Percentiles rank a stretch among this genome's conserved stretches.
Conservation (phyloP, 2,888 invertebrate genomes). For the Parochlus steinenii region DNA sequence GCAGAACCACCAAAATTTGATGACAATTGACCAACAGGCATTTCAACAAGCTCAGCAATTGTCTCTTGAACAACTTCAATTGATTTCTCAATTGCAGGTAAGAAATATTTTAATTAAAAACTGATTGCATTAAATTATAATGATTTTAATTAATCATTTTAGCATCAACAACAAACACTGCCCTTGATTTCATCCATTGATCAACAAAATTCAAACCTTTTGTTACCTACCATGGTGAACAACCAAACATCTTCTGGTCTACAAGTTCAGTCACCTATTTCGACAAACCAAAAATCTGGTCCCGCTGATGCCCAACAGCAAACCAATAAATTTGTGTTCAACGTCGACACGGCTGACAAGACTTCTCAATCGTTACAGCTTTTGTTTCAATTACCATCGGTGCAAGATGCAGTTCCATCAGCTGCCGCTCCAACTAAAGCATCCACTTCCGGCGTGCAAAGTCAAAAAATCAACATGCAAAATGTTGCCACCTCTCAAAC, state of each 20-base stretch:
- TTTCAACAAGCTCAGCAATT: conserved; percentile 31
- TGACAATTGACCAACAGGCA: conserved; percentile 17
- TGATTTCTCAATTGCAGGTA: conserved; percentile 29
- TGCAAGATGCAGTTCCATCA: too few species aligned
- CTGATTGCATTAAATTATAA: not conserved
- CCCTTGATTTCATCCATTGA: conserved; percentile 10
- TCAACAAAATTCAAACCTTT: conserved; percentile 7
- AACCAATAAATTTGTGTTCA: conserved; percentile 29
- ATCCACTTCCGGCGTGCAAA: too few species aligned
- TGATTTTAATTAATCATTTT: not conserved
- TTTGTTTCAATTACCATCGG: conserved; percentile 27
- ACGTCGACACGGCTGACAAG: conserved; percentile 28
- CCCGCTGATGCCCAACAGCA: conserved; percentile 22
- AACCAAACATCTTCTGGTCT: too few species aligned
- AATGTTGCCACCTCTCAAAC: conserved; percentile 11
- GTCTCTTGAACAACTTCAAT: conserved; percentile 29
- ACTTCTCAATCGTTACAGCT: conserved; percentile 27
- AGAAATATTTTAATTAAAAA: not conserved
- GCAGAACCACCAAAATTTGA: conserved; percentile 7
- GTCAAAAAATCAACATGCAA: too few species aligned
- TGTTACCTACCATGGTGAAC: not conserved
- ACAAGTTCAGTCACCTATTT: conserved; percentile 14
- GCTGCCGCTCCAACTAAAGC: conserved; percentile 17
- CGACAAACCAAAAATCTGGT: too few species aligned
- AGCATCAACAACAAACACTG: conserved; percentile 10